Evolutionary conservation across 2,113 vertebrate species (phyloP), one percentile per base, ranked within the genome.

Genomic region (Siniperca knerii): DNA sequence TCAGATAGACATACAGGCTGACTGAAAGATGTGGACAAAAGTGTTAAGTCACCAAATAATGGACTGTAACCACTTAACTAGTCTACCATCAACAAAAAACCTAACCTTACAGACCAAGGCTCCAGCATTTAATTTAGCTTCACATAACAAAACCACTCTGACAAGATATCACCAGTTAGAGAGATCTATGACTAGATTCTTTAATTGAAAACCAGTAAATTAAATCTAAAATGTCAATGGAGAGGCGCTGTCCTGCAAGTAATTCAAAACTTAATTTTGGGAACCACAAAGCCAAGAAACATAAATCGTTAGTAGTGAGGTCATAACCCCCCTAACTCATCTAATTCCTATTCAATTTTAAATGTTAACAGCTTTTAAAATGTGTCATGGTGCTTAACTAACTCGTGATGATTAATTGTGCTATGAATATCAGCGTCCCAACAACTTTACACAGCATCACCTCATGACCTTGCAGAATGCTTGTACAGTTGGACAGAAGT

Each of bases 341-440:
- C 11, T 37, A 23, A 21, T 35, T 60, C 42, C 42, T 4, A 6
- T 29, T 81, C 37, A 18, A 1, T 67, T 33, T 58, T 48, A 60
- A 52, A 77, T 67, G 76, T 48, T 69, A 69, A 69, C 46, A 37
- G 72, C 10, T 81, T 85, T 74, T 23, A 20, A 67, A 52, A 66
- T 81, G 79, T 44, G 37, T 37, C 20, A 57, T 20, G 18, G 11
- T 46, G n/a, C 21, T 54, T 44, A 60, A 79, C n/a, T 13, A 8
- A 54, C 46, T 33, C 67, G n/a, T 72, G 23, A 8, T 77, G 65
- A 58, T 12, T 37, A 29, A 29, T 42, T 61, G 20, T 33, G 64
- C 16, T 11, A 1, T 65, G 13, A 69, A 58, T 69, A 66, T 46
- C 10, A 0, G 21, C 35, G 3, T 33, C 44, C 61, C 25, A n/a